Evolutionary conservation across 2,797 vertebrate species (phyloP).

Genomic region (Jordanella pulchra): DNA sequence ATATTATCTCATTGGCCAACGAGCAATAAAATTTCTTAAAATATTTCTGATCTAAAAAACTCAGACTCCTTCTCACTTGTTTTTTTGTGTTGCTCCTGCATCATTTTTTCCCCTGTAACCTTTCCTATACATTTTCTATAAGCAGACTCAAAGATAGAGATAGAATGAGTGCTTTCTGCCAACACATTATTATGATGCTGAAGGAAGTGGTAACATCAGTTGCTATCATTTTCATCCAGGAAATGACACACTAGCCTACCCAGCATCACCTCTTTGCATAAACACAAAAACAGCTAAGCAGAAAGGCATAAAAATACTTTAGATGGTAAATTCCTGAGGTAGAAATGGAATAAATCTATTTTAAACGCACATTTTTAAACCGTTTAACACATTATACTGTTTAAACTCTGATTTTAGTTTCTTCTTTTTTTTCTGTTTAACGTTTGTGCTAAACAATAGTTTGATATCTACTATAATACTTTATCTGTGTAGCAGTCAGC

Average conservation of each 20-base stretch:
- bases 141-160: neutral
- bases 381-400: neutral
- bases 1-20: neutral
- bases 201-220: conserved; percentile 74
- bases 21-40: neutral
- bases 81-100: neutral
- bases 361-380: neutral
- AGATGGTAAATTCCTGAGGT: neutral
- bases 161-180: conserved; percentile 34
- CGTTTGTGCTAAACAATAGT: neutral
- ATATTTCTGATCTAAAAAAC: neutral
- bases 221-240: conserved; percentile 68
- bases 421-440: neutral
- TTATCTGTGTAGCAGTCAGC: conserved; percentile 2
- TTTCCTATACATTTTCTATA: too few species aligned
- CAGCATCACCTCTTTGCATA: conserved; percentile 13
- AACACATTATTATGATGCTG: conserved; percentile 43
- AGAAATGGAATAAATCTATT: neutral
- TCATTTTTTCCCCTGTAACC: neutral
- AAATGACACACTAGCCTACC: conserved; percentile 70
- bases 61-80: neutral
- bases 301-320: neutral
- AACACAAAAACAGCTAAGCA: conserved; percentile 9
- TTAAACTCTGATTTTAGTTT: neutral
- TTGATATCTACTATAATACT: neutral